Base-by-base conservation (phyloP, 2,113 vertebrate genomes). In the mouse (Mus musculus) region DNA sequence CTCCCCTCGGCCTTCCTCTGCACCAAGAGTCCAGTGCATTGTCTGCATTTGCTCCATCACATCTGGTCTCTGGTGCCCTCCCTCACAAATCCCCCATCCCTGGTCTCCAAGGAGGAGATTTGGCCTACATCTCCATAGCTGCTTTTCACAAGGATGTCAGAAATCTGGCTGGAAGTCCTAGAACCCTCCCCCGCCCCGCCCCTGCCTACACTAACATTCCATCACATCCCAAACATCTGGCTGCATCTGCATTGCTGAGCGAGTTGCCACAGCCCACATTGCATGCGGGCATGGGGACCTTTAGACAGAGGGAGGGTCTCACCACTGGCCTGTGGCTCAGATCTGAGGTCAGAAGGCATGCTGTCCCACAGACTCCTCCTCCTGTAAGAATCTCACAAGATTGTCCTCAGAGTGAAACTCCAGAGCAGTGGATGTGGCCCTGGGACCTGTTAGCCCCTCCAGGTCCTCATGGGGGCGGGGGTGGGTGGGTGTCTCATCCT, bases 281-380 rank as follows among this genome's bases (percentile, higher is more conserved):
- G 0, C n/a, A 2, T 46, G 42, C 0, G 0, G 90, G 85, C 59
- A 36, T 63, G 0, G 0, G 28, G 22, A 67, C 42, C 42, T 36
- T 28, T 36, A 5, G 0, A 59, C 59, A 52, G 28, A 19, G 61
- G 33, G 13, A 33, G 56, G 26, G 19, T 54, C 81, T 30, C 17
- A 71, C 88, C 78, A 11, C 24, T 59, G n/a, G 63, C 0, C 9
- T 30, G 59, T 4, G 10, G 77, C 28, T 24, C 39, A 39, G 24
- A 13, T 65, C 54, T 13, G 28, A 42, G 78, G 75, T 16, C 59
- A 2, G 42, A 11, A 46, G 88, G 39, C 12, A 0, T 82, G 36
- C 2, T 65, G 19, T 7, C 2, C 14, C 26, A 2, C 0, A 26
- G 9, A 63, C 75, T 39, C 97, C 78, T 94, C 80, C 0, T 22